Conservation (phyloP, 2,113 vertebrate genomes). For the Tachuris rubrigastra region DNA sequence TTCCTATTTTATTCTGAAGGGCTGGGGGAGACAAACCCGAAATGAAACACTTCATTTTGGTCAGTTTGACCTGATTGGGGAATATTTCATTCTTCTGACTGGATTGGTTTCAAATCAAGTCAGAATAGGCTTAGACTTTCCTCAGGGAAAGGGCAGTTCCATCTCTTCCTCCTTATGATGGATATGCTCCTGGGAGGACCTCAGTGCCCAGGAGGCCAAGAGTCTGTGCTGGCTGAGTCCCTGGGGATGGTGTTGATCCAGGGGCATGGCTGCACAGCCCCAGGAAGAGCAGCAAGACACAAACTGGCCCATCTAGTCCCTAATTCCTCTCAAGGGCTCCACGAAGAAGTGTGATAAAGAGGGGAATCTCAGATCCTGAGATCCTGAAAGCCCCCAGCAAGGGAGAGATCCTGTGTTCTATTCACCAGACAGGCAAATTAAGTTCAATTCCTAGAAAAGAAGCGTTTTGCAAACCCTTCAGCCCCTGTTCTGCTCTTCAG, state of each 20-base stretch:
- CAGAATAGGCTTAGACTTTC: background rate
- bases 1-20: background rate
- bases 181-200: background rate
- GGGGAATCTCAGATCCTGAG: background rate
- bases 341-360: background rate
- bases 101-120: constrained; percentile 42
- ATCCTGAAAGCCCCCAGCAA: background rate
- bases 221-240: background rate
- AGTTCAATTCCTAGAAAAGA: background rate
- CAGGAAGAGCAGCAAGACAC: background rate
- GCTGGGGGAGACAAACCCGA: background rate
- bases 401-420: background rate
- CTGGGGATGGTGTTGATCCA: background rate
- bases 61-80: background rate
- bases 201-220: background rate
- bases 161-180: background rate
- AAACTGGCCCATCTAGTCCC: background rate
- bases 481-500: background rate
- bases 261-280: background rate
- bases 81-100: constrained; percentile 31
- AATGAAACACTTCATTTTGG: constrained; percentile 69
- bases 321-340: background rate
- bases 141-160: background rate
- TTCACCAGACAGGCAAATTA: background rate
- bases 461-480: too few species aligned